Conservation (phyloP, 2,888 invertebrate genomes). For the Drosophila rellima region DNA sequence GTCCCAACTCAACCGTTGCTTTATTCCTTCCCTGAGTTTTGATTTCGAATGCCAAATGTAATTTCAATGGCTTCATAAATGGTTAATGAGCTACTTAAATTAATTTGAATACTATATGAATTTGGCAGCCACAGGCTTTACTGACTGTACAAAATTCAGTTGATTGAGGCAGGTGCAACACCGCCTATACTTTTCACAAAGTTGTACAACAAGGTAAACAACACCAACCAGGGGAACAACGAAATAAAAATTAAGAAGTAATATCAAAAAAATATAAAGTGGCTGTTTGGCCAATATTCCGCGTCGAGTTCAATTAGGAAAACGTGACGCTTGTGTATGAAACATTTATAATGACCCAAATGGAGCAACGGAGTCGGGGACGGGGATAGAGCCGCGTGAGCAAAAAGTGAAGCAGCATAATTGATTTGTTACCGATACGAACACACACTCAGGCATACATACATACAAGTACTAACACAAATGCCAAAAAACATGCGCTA, state of each 20-base stretch:
- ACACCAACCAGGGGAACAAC: slow-evolving; percentile 1
- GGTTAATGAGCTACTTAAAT: slow-evolving; percentile 44
- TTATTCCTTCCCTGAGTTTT: background rate
- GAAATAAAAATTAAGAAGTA: slow-evolving; percentile 1
- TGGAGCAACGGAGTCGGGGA: slow-evolving; percentile 16
- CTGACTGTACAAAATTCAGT: background rate
- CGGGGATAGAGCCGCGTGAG: slow-evolving; percentile 31
- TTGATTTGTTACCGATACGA: slow-evolving; percentile 74
- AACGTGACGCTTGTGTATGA: slow-evolving; percentile 49
- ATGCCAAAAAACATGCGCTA: slow-evolving; percentile 47
- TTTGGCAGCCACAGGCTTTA: slow-evolving; percentile 30
- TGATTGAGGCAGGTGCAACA: slow-evolving; percentile 24
- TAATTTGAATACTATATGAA: slow-evolving; percentile 31
- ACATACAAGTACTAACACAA: slow-evolving; percentile 4
- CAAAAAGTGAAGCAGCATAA: slow-evolving; percentile 69
- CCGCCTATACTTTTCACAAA: slow-evolving; percentile 17
- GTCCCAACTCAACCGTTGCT: background rate
- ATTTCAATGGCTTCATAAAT: slow-evolving; percentile 25
- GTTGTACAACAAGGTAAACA: slow-evolving; percentile 30
- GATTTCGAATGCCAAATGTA: background rate
- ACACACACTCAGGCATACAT: slow-evolving; percentile 8
- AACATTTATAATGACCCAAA: slow-evolving; percentile 64
- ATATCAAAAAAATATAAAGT: background rate
- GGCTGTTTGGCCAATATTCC: slow-evolving; percentile 41
- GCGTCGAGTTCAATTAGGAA: slow-evolving; percentile 68